phyloP scores from a whole-genome alignment of 1,140 invertebrate species.

The Dreissena polymorpha region DNA sequence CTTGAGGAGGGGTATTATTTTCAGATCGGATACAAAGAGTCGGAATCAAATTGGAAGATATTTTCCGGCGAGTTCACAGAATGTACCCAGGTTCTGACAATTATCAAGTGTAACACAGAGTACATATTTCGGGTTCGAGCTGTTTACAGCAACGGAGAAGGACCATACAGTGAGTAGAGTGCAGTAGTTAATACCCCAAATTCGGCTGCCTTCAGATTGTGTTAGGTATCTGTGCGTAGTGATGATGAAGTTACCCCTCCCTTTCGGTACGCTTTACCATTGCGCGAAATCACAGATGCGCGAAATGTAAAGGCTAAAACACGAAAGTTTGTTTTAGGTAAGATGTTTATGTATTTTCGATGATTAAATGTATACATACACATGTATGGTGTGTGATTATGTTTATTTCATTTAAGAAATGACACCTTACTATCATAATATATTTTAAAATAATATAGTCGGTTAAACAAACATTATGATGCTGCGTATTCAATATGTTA shows the following conservation, averaged over 20 bases:
- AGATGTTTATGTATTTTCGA: background rate
- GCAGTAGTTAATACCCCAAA: conserved; percentile 19
- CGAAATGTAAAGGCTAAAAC: conserved; percentile 37
- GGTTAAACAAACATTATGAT: background rate
- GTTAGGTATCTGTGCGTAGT: background rate
- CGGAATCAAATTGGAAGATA: conserved; percentile 9
- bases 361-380: no score
- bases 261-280: conserved; percentile 1
- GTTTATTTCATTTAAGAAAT: background rate
- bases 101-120: conserved; percentile 13
- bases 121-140: conserved; percentile 30
- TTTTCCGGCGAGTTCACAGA: background rate
- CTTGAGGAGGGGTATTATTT: conserved; percentile 1
- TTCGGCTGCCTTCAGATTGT: conserved; percentile 12
- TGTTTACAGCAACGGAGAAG: conserved; percentile 24
- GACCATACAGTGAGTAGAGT: conserved; percentile 24
- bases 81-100: background rate
- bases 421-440: background rate
- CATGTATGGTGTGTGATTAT: background rate
- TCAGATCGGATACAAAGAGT: conserved; percentile 10
- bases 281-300: background rate
- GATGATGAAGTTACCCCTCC: background rate
- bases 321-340: conserved; percentile 48
- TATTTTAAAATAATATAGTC: background rate
- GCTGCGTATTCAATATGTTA: background rate